These are phyloP conservation scores for Orthonyx spaldingii DNA, from an alignment of 2,113 vertebrate species.

Conservation along the genomic window DNA sequence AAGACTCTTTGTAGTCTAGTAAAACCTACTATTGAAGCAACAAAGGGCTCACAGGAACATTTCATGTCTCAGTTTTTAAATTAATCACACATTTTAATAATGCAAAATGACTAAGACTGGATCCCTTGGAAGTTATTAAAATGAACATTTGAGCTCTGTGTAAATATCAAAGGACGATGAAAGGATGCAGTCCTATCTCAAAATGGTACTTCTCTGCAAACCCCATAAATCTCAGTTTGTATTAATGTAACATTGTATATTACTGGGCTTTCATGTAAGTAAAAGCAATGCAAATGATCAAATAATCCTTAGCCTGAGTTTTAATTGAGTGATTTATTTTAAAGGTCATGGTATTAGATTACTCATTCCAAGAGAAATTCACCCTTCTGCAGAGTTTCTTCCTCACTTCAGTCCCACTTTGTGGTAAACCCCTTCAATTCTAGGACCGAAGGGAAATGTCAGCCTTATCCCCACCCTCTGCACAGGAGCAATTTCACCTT, in stretches of 20 bases:
- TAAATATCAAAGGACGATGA: conserved; percentile 64
- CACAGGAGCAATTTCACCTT: not conserved
- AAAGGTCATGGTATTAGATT: conserved; percentile 15
- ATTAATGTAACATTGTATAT: conserved; percentile 52
- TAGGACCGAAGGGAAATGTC: not conserved
- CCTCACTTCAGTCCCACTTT: not conserved
- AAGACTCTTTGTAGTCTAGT: conserved; percentile 14
- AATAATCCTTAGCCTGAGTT: conserved; percentile 39
- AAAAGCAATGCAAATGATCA: conserved; percentile 60
- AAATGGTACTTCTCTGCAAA: conserved; percentile 36
- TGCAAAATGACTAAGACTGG: conserved; percentile 59
- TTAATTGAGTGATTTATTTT: conserved; percentile 44
- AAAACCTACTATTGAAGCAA: conserved; percentile 27
- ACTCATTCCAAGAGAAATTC: conserved; percentile 24
- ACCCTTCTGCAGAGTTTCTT: not conserved
- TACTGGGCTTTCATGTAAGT: conserved; percentile 54
- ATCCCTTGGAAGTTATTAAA: conserved; percentile 64
- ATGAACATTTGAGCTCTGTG: conserved; percentile 62
- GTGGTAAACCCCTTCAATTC: not conserved
- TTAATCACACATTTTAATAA: conserved; percentile 68
- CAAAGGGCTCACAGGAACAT: conserved; percentile 25
- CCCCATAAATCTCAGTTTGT: conserved; percentile 36
- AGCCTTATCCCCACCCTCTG: not conserved
- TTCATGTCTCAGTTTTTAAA: conserved; percentile 55
- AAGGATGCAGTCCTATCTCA: conserved; percentile 47